These are phyloP conservation scores for Mystacides longicornis DNA, from an alignment of 2,888 invertebrate genomes.

Conservation along the genomic window DNA sequence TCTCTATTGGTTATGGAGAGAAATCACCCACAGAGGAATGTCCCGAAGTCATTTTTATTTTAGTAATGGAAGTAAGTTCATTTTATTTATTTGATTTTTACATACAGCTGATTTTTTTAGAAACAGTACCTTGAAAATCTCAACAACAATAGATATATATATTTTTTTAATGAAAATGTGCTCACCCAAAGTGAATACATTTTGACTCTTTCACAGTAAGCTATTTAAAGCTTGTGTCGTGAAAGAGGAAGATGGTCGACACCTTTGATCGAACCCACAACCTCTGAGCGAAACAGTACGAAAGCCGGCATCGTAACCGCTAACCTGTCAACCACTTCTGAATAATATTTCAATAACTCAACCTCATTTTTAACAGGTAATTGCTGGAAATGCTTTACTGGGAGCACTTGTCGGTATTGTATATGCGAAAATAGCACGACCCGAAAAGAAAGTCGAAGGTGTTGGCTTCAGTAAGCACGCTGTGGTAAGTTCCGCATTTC, in stretches of 20 bases:
- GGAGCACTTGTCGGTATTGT: constrained; percentile 56
- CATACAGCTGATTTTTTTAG: no score
- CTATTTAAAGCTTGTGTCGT: no score
- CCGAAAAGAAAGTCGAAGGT: constrained; percentile 67
- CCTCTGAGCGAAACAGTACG: no score
- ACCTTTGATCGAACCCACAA: no score
- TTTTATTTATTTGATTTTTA: no score
- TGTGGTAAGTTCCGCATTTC: constrained; percentile 41
- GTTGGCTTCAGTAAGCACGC: constrained; percentile 75
- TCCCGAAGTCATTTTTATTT: constrained; percentile 73
- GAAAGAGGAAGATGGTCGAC: no score
- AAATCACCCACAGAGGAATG: constrained; percentile 78
- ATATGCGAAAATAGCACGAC: constrained; percentile 73
- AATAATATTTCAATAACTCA: background rate
- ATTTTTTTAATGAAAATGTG: no score
- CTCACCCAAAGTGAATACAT: no score
- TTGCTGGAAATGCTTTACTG: constrained; percentile 44
- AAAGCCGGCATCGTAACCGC: background rate
- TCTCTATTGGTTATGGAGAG: constrained; percentile 77
- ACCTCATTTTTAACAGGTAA: constrained; percentile 34
- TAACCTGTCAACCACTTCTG: background rate
- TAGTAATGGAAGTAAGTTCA: constrained; percentile 67
- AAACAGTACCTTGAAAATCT: no score
- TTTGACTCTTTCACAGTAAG: no score
- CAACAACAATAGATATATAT: no score